Conservation (phyloP, 2,113 vertebrate genomes). For the Aleadryas rufinucha region DNA sequence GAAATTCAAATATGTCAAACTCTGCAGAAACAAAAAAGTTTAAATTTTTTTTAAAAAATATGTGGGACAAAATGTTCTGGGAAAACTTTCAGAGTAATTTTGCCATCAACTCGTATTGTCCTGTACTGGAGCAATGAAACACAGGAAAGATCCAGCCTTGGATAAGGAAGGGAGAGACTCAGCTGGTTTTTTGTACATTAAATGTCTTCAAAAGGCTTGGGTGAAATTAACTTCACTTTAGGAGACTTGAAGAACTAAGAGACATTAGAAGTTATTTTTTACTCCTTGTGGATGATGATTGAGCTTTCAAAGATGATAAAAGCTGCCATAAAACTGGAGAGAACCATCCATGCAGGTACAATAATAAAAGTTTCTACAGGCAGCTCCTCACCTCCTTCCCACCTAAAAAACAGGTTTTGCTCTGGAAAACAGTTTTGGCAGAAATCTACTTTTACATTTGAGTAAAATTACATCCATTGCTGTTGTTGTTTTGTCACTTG, state of each 20-base stretch:
- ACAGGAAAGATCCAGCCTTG: not conserved
- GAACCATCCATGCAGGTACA: not conserved
- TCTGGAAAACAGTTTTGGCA: not conserved
- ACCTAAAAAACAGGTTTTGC: not conserved
- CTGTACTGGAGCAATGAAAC: not conserved
- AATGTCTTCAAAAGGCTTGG: not conserved
- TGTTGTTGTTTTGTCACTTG: not conserved
- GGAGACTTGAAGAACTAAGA: not conserved
- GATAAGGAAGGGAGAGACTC: not conserved
- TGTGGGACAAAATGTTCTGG: not conserved
- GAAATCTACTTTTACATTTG: not conserved
- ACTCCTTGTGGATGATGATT: not conserved
- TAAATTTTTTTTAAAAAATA: not conserved
- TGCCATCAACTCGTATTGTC: not conserved
- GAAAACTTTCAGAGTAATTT: not conserved
- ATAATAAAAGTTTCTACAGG: not conserved
- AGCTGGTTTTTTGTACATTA: not conserved
- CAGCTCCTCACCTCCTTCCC: not conserved
- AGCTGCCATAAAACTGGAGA: not conserved
- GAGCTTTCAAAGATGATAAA: not conserved
- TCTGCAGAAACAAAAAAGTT: not conserved
- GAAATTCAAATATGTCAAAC: not conserved
- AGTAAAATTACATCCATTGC: not conserved
- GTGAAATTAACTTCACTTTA: not conserved
- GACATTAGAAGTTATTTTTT: not conserved